Percentiles rank a stretch among this genome's conserved stretches.
Conservation (phyloP, 53 echinoderm and acorn worm genomes). For the Mesocentrotus franciscanus region DNA sequence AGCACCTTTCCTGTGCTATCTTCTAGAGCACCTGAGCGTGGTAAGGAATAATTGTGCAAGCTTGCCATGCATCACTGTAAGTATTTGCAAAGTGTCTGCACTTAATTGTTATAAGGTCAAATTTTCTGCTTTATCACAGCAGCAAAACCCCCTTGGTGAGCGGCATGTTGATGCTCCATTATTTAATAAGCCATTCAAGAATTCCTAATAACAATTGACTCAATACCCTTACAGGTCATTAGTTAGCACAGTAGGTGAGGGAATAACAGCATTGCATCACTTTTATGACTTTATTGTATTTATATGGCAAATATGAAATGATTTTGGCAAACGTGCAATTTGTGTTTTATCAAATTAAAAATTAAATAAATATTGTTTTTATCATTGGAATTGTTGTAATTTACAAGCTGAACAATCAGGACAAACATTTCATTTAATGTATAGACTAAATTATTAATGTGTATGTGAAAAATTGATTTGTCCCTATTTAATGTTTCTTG, state of each 20-base stretch:
- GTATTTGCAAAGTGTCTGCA: constrained; percentile 36
- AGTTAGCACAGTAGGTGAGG: not conserved
- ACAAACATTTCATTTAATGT: too few relatives aligned
- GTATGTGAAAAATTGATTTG: too few relatives aligned
- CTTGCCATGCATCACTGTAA: not conserved
- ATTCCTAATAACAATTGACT: not conserved
- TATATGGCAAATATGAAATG: not conserved
- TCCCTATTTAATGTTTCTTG: too few relatives aligned
- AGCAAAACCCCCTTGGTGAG: not conserved
- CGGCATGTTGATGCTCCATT: not conserved
- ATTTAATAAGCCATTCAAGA: not conserved
- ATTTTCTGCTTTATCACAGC: constrained; percentile 43
- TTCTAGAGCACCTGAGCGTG: not conserved
- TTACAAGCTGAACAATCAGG: too few relatives aligned
- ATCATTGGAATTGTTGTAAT: too few relatives aligned
- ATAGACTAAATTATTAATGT: too few relatives aligned
- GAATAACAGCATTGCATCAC: not conserved
- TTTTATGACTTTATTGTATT: not conserved
- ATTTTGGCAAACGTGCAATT: too few relatives aligned
- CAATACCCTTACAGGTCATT: not conserved
- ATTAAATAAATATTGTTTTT: too few relatives aligned
- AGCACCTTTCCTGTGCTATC: not conserved
- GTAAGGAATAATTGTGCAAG: not conserved
- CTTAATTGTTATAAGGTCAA: constrained; percentile 41
- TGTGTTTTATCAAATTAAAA: too few relatives aligned